phyloP scores from a whole-genome alignment of 2,797 vertebrate species.

The Mormyrops boulengeri region DNA sequence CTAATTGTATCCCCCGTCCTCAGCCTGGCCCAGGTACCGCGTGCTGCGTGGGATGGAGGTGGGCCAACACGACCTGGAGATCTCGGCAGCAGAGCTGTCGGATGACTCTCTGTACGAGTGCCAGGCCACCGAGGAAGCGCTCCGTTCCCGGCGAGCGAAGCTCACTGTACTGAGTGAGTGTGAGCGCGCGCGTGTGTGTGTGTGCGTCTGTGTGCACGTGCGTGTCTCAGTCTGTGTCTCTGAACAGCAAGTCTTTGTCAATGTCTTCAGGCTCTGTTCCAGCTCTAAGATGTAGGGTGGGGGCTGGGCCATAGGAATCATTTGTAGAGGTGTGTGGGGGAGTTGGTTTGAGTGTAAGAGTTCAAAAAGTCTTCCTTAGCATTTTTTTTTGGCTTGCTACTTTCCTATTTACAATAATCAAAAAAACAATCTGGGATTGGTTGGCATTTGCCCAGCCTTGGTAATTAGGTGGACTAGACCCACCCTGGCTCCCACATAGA shows the following conservation, averaged over 20 bases:
- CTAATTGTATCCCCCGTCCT: constrained; percentile 12
- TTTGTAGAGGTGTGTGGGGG: not conserved
- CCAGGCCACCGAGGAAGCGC: constrained; percentile 88
- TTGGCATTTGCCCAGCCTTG: not conserved
- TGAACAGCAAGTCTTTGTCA: not conserved
- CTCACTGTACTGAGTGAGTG: constrained; percentile 87
- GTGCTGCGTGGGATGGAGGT: constrained; percentile 74
- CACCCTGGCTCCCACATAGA: not conserved
- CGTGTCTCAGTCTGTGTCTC: not conserved
- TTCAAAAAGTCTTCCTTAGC: not conserved
- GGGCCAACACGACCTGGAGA: constrained; percentile 91
- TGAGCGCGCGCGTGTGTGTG: not conserved
- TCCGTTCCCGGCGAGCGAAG: constrained; percentile 80
- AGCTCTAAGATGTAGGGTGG: not conserved
- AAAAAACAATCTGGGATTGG: not conserved
- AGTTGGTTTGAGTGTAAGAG: not conserved
- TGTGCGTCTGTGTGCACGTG: not conserved
- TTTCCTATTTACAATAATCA: not conserved
- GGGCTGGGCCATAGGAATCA: not conserved
- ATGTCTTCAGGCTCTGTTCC: not conserved
- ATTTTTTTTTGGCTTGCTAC: not conserved
- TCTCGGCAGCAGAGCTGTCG: constrained; percentile 74
- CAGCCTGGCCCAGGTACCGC: constrained; percentile 87
- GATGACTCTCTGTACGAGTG: constrained; percentile 91
- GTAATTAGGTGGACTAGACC: not conserved